Evolutionary conservation across 2,888 invertebrate genomes (phyloP), one percentile per base, ranked within the genome.

Genomic region (Protula sp.): DNA sequence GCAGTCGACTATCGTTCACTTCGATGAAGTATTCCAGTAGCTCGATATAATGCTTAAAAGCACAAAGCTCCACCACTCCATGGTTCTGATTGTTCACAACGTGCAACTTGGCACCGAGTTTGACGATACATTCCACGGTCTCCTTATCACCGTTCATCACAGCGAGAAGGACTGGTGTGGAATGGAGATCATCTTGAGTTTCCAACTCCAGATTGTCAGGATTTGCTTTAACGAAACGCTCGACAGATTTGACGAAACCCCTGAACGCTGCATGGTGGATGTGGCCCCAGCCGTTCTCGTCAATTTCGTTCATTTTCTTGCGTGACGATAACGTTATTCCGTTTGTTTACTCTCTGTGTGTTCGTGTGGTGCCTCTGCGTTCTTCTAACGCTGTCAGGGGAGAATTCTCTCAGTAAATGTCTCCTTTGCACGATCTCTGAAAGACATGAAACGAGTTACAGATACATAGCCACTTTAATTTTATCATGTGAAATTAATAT

Each of bases 201-300:
- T 76, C 73, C 52, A 77, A 62, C 59, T 80, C 80, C 57, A 79
- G 63, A 55, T 74, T 55, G 19, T 57, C 31, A 14, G 14, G 9
- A 50, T 9, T 5, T 50, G 74, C 74, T 54, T 70, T 71, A 24
- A 77, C 72, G 63, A 79, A 78, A 52, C 73, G 66, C 54, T 77
- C 77, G n/a, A 80, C 65, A 24, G 79, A 77, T 63, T 76, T 76
- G 24, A 75, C 66, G 62, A 74, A 79, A n/a, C 79, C 79, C 2
- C 74, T 63, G 60, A 70, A 74, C 38, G 79, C 76, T 30, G 79
- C 78, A 55, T 74, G 74, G 65, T 80, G 80, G 58, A 80, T 74
- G 60, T 77, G 78, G 30, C 72, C 76, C 79, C 79, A 79, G 14
- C 79, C 80, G 52, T 70, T 70, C 56, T 76, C 75, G 65, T 79